Evolutionary conservation across 2,888 invertebrate species (phyloP), one percentile per base, ranked within the genome.

Genomic region (Plebejus melissa): DNA sequence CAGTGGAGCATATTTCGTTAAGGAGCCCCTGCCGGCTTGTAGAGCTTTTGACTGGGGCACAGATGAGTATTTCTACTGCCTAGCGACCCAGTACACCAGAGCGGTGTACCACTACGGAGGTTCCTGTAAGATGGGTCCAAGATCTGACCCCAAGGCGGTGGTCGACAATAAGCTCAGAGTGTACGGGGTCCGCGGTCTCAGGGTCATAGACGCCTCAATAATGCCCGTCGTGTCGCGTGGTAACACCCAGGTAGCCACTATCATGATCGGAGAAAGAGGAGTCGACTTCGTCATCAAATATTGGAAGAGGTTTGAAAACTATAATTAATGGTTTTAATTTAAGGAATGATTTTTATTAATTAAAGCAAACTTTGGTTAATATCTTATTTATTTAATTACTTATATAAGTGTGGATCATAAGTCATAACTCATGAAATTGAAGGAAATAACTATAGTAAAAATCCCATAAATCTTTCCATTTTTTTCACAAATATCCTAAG

Each of bases 161-260:
- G 96, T 97, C 0, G 96, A 96, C 85, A 94, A 95, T 0, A 88
- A 95, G 76, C 85, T 97, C 4, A 93, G 91, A 74, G 96, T 97
- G 0, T 94, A 96, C 76, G 97, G 97, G 0, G 75, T 90, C 0
- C 75, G 80, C 6, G 88, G 94, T 3, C 83, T 96, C 0, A 91
- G 97, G 75, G 97, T 97, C 0, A 95, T 95, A 1, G 97, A 97
- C 83, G 96, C 96, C 0, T 96, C 97, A 5, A 95, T 98, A 69
- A 97, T 97, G 97, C 98, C 97, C 0, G 90, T 88, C 0, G 95
- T 97, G 41, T 91, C 96, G 0, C 96, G 96, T 78, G 97, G 96
- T 0, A 97, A 97, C 84, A 97, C 97, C 0, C 97, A 97, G 82
- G 97, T 96, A 0, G 96, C 97, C 0, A 94, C 76, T 7, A 78